Evolutionary conservation across 2,797 vertebrate species (phyloP).

Genomic region (Gallinago nigripennis): DNA sequence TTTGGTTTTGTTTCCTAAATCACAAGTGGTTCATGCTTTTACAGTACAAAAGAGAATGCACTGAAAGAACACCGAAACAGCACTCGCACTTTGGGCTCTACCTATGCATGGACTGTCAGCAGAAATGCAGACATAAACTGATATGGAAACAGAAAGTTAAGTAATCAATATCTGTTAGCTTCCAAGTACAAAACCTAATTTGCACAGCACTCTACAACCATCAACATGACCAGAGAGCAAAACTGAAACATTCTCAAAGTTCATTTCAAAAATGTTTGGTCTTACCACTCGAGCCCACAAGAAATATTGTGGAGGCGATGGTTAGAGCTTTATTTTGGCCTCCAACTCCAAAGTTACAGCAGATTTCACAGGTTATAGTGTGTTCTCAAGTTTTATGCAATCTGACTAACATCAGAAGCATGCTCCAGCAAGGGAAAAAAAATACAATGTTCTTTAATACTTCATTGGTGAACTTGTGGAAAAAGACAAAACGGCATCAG

Average conservation of each 20-base stretch:
- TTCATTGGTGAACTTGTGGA: neutral
- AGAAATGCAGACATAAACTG: neutral
- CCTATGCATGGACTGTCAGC: neutral
- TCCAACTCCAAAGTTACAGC: neutral
- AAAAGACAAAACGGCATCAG: neutral
- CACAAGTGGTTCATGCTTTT: neutral
- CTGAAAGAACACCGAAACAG: neutral
- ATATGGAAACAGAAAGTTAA: neutral
- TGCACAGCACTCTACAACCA: neutral
- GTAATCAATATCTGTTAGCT: neutral
- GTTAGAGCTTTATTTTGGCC: constrained; percentile 39
- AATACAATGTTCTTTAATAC: neutral
- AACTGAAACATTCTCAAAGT: neutral
- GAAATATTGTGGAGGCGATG: neutral
- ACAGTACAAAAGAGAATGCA: neutral
- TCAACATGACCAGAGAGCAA: neutral
- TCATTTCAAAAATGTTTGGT: neutral
- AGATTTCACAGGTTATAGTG: constrained; percentile 2
- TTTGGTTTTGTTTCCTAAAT: neutral
- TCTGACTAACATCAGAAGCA: neutral
- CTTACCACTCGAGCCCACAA: neutral
- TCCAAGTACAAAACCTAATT: neutral
- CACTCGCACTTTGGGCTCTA: neutral
- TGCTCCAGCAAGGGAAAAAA: neutral
- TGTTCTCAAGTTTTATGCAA: constrained; percentile 15